phyloP scores from a whole-genome alignment of 2,888 invertebrate genomes.

The Mimas tiliae region DNA sequence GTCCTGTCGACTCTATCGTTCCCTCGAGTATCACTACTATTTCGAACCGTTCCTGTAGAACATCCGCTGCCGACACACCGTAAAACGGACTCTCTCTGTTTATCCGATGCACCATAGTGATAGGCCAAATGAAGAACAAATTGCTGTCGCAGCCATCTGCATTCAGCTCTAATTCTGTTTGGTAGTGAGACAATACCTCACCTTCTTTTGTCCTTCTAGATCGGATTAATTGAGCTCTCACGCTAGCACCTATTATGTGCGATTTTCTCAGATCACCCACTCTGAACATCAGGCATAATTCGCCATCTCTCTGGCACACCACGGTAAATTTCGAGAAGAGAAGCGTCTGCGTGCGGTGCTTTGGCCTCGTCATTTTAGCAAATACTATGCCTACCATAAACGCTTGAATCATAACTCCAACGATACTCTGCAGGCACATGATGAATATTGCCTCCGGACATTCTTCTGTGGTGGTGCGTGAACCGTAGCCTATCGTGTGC shows the following conservation, averaged over 20 bases:
- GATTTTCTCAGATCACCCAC: constrained; percentile 96
- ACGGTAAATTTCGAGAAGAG: constrained; percentile 94
- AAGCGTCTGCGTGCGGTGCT: constrained; percentile 95
- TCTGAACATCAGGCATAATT: constrained; percentile 93
- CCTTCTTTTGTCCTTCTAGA: constrained; percentile 94
- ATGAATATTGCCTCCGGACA: constrained; percentile 95
- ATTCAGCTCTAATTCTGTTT: constrained; percentile 88
- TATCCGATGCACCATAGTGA: constrained; percentile 94
- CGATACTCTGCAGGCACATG: constrained; percentile 95
- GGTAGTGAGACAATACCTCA: constrained; percentile 91
- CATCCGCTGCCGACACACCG: constrained; percentile 92
- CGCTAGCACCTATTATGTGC: constrained; percentile 95
- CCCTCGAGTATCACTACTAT: constrained; percentile 93
- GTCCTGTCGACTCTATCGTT: constrained; percentile 92
- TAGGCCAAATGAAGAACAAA: constrained; percentile 97
- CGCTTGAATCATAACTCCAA: constrained; percentile 92
- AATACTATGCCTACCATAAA: constrained; percentile 94
- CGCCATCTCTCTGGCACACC: constrained; percentile 93
- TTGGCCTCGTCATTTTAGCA: constrained; percentile 96
- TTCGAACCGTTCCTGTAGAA: constrained; percentile 92
- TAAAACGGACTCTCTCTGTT: constrained; percentile 93
- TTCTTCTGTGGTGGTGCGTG: constrained; percentile 93
- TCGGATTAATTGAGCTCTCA: constrained; percentile 92
- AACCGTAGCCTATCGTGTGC: constrained; percentile 95
- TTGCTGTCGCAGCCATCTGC: constrained; percentile 92